Conservation (phyloP, 2,113 vertebrate genomes). For the Leucoraja erinaceus region DNA sequence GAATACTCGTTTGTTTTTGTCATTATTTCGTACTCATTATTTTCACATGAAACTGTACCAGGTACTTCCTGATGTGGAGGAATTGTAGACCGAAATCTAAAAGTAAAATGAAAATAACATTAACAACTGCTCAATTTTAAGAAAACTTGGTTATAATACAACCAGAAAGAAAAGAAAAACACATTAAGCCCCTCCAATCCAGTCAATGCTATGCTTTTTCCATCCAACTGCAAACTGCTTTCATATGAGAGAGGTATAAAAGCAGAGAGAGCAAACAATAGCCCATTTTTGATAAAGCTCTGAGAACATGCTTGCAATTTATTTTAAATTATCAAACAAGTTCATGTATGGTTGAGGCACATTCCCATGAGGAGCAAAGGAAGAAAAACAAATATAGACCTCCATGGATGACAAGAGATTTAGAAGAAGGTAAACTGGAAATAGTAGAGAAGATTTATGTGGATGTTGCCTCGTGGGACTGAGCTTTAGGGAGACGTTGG, state of each 20-base stretch:
- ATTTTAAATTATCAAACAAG: not conserved
- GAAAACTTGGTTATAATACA: not conserved
- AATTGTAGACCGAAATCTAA: not conserved
- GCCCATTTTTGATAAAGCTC: not conserved
- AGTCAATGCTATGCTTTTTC: not conserved
- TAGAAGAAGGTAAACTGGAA: too few relatives aligned
- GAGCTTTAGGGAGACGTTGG: too few relatives aligned
- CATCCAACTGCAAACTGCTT: not conserved
- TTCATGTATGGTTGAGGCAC: too few relatives aligned
- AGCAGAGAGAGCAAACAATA: not conserved
- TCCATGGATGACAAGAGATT: too few relatives aligned
- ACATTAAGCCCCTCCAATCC: not conserved
- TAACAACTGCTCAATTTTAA: not conserved
- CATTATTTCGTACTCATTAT: slow-evolving; percentile 5
- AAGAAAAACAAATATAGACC: too few relatives aligned
- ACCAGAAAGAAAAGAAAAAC: not conserved
- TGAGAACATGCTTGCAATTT: not conserved
- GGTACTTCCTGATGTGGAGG: too few relatives aligned
- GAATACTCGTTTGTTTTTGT: not conserved
- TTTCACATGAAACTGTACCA: not conserved
- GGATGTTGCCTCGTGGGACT: too few relatives aligned
- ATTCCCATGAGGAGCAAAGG: too few relatives aligned
- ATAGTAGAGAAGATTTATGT: too few relatives aligned
- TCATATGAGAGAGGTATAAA: not conserved
- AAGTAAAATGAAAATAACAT: not conserved